Base-by-base conservation (phyloP, 1,140 invertebrate genomes). In the Neoseiulus cucumeris region DNA sequence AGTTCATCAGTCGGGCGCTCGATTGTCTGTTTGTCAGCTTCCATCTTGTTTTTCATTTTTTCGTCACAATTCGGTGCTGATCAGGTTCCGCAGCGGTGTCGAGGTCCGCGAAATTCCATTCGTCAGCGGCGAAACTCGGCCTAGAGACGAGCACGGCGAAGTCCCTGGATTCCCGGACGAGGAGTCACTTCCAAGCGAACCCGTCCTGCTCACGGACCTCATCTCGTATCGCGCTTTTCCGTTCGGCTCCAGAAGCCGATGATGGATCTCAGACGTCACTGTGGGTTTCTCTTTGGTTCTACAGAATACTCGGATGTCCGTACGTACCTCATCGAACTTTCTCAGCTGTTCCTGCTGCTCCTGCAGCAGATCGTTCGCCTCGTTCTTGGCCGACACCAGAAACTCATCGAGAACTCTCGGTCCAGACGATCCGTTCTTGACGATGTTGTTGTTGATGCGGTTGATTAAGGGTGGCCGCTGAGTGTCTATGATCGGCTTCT, bases 301-400 rank as follows among this genome's bases (percentile, higher is more conserved):
- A 59, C 51, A 59, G 51, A 59, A 59, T 59, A 59, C 51, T 17
- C 51, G 51, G 51, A 59, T 59, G 22, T 59, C 51, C 14, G 51
- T 59, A 14, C 51, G 51, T 18, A 59, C 51, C 22, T 59, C 51
- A 25, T 59, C 51, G 51, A 59, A 59, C 22, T 59, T 59, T 2
- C 22, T 25, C 14, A 59, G 51, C 22, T 59, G 51, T 2, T 25
- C 51, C 14, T 25, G 25, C 51, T 59, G 51, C 22, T 59, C 51
- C 7, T 20, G 18, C 18, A 28, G 18, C 45, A 28, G 4, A 25
- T 25, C 51, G 22, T 59, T 59, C 14, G 14, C 22, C 51, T 17
- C 33, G 33, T 39, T 39, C 33, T 39, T 39, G 9, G 33, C 33
- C 4, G 33, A 39, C 33, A 39, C 33, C 33, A 39, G 4, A 4